A percentile compares a stretch with the other conserved stretches of the same genome.
These are phyloP conservation scores for Campylorhamphus procurvoides DNA, from an alignment of 2,113 vertebrate species.

Conservation along the genomic window DNA sequence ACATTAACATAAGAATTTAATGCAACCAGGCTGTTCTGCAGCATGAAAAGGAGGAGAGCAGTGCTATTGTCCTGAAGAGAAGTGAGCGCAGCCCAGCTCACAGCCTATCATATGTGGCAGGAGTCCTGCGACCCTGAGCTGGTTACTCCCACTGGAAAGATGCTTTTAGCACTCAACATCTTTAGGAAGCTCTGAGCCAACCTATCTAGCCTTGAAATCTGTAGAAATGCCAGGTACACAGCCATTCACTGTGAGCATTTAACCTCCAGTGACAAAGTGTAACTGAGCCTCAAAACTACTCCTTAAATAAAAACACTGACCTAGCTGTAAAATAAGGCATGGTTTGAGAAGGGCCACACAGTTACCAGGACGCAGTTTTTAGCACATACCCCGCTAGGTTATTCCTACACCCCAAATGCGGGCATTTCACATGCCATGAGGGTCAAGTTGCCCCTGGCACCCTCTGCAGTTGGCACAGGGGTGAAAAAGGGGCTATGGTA, in stretches of 20 bases:
- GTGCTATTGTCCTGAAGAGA: conserved; percentile 12
- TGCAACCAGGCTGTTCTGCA: conserved; percentile 38
- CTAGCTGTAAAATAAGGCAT: not conserved
- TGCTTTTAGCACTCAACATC: not conserved
- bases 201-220: not conserved
- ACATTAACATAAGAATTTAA: conserved; percentile 57
- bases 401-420: not conserved
- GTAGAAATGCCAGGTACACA: rapidly evolving
- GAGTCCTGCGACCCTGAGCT: not conserved
- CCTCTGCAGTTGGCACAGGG: not conserved
- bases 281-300: not conserved
- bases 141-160: not conserved
- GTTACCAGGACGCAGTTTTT: not conserved
- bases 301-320: not conserved
- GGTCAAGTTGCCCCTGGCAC: not conserved
- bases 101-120: rapidly evolving
- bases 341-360: not conserved
- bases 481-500: not conserved
- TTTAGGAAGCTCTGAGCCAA: not conserved
- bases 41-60: not conserved
- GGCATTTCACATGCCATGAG: not conserved
- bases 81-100: not conserved
- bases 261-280: not conserved
- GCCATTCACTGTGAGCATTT: not conserved
- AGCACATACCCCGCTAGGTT: not conserved